phyloP scores from a whole-genome alignment of 2,888 invertebrate genomes.

The Dorcus parallelipipedus region DNA sequence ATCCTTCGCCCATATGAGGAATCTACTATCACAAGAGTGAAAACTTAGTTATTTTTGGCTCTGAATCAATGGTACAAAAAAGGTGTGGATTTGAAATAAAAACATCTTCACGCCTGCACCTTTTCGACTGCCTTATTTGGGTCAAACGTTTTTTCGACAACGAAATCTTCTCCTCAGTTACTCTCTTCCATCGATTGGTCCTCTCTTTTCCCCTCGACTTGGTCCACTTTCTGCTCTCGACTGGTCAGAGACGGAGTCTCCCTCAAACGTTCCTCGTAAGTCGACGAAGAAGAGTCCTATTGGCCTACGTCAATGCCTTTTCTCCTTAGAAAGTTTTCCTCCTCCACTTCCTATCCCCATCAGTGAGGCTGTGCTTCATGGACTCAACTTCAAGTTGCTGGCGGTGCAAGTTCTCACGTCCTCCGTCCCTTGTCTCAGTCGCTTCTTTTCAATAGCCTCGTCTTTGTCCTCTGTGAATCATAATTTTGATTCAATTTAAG shows the following conservation, averaged over 20 bases:
- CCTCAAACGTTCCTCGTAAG: conserved; percentile 51
- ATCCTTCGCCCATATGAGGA: no score
- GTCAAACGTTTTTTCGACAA: conserved; percentile 58
- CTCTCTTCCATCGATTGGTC: conserved; percentile 56
- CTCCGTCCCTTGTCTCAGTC: no score
- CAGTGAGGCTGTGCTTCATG: no score
- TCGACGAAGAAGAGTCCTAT: conserved; percentile 40
- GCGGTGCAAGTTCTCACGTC: conserved; percentile 36
- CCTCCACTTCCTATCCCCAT: conserved; percentile 38
- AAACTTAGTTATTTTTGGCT: no score
- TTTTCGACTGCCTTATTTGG: conserved; percentile 42
- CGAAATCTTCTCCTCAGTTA: conserved; percentile 59
- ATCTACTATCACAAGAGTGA: no score
- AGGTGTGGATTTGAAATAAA: no score
- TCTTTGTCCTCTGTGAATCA: no score
- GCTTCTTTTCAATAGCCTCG: no score
- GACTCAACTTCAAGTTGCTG: conserved; percentile 26
- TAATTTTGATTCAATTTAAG: conserved; percentile 40
- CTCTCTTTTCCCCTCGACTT: conserved; percentile 13
- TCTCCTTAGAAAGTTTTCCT: conserved; percentile 57
- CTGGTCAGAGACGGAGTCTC: conserved; percentile 32
- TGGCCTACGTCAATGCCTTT: conserved; percentile 46
- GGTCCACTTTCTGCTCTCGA: conserved; percentile 58
- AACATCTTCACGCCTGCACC: no score
- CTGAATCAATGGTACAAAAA: no score